A percentile compares a stretch with the other conserved stretches of the same genome.
phyloP scores from a whole-genome alignment of 2,797 vertebrate genomes.

The Sphenodon punctatus region DNA sequence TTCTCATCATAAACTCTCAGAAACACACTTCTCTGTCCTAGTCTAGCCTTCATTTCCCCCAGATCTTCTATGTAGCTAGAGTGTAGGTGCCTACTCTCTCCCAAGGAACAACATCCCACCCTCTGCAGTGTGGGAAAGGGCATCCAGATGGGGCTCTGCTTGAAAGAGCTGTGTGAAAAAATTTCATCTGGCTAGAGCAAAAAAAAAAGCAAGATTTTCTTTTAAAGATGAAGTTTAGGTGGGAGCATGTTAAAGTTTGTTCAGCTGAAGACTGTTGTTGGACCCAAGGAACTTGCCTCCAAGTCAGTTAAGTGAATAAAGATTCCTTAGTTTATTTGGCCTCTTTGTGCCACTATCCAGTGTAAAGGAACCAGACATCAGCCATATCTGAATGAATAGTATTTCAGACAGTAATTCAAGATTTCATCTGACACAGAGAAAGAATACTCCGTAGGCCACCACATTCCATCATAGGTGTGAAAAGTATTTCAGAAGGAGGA shows the following conservation, averaged over 20 bases:
- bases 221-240: not conserved
- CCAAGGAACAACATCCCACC: not conserved
- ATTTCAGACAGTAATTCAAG: not conserved
- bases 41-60: conserved; percentile 79
- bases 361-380: not conserved
- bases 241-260: not conserved
- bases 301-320: not conserved
- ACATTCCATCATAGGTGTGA: not conserved
- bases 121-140: conserved; percentile 43
- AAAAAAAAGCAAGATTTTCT: conserved; percentile 69
- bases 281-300: not conserved
- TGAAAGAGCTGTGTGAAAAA: conserved; percentile 67
- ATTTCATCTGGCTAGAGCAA: conserved; percentile 65
- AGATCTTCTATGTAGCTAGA: conserved; percentile 68
- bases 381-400: not conserved
- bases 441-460: not conserved
- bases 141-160: conserved; percentile 60
- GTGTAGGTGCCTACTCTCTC: conserved; percentile 62
- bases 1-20: conserved; percentile 78
- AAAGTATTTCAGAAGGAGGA: not conserved
- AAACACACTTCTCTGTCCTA: conserved; percentile 79
- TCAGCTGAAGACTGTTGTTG: not conserved
- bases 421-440: not conserved
- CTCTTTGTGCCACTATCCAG: not conserved
- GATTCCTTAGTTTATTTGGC: not conserved